A percentile compares a stretch with the other conserved stretches of the same genome.
Conservation (phyloP, 2,797 vertebrate genomes). For the Monodelphis domestica region DNA sequence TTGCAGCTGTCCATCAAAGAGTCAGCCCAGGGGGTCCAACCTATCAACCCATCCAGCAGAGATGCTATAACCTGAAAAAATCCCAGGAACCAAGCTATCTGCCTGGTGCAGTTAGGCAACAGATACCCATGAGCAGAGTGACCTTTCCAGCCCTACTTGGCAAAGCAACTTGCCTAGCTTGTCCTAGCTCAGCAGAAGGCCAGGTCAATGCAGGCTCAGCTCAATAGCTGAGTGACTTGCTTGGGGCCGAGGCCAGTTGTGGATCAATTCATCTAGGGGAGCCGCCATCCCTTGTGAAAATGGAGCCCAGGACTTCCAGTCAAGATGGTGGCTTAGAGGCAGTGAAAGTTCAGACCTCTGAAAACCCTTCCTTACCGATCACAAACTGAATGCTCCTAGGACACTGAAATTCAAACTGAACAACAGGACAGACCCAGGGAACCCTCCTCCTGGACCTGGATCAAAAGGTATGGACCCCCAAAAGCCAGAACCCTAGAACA, state of each 20-base stretch:
- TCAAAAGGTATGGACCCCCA: too few species aligned
- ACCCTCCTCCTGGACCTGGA: too few species aligned
- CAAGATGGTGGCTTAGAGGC: too few species aligned
- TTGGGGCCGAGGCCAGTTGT: neutral
- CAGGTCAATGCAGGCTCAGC: neutral
- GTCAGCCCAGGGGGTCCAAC: too few species aligned
- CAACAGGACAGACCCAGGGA: too few species aligned
- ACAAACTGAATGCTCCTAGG: too few species aligned
- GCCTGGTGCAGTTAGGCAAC: neutral
- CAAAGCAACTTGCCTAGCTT: neutral
- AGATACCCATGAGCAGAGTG: neutral
- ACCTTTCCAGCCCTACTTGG: neutral
- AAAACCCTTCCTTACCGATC: too few species aligned
- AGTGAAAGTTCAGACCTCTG: too few species aligned
- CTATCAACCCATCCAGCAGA: neutral
- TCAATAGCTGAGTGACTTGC: neutral
- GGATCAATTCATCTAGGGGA: neutral
- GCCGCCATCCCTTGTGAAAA: neutral
- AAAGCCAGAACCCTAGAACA: too few species aligned
- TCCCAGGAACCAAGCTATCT: neutral
- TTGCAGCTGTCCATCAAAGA: neutral
- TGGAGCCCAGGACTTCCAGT: too few species aligned
- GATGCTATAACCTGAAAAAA: neutral
- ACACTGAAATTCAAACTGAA: too few species aligned
- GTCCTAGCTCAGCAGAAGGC: neutral